Evolutionary conservation across 2,888 invertebrate species (phyloP).

Genomic region (Branchellion lobata): DNA sequence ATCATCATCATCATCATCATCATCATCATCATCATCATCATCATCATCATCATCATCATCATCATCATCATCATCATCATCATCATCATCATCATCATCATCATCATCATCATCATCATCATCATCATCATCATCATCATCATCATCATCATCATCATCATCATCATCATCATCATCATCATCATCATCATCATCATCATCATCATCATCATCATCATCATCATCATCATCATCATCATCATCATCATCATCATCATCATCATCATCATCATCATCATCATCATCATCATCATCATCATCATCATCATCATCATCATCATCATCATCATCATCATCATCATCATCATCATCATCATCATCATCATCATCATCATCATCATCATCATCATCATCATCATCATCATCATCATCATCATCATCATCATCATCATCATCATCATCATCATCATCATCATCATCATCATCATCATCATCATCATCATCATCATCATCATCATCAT

Average conservation of each 20-base stretch:
- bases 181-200: conserved; percentile 48
- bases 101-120: conserved; percentile 58
- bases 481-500: conserved; percentile 1
- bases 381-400: conserved; percentile 37
- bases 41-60: conserved; percentile 48
- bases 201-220: conserved; percentile 46
- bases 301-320: conserved; percentile 12
- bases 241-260: conserved; percentile 57
- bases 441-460: conserved; percentile 31
- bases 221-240: conserved; percentile 48
- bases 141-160: conserved; percentile 36
- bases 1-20: conserved; percentile 26
- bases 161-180: conserved; percentile 47
- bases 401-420: conserved; percentile 19
- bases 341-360: no score
- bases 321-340: conserved; percentile 1
- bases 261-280: conserved; percentile 12
- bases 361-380: conserved; percentile 33
- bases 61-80: conserved; percentile 48
- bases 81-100: conserved; percentile 47
- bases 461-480: conserved; percentile 34
- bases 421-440: conserved; percentile 15
- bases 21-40: conserved; percentile 42
- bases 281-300: conserved; percentile 18
- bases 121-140: conserved; percentile 23